A percentile compares a stretch with the other conserved stretches of the same genome.
Conservation (phyloP, 2,797 vertebrate species). For the Sphenopsis melanotis region DNA sequence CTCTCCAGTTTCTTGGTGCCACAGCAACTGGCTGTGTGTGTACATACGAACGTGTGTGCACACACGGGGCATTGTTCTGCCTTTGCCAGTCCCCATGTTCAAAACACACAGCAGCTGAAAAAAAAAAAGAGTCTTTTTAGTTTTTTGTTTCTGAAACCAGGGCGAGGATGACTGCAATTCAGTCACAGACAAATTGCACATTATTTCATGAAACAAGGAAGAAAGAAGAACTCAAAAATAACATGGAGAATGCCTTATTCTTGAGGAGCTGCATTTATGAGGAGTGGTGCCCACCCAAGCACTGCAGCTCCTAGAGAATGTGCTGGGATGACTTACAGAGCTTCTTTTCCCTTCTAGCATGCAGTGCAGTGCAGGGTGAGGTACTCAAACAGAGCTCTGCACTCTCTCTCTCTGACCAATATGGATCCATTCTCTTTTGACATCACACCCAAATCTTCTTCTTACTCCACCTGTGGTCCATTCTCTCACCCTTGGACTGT, state of each 20-base stretch:
- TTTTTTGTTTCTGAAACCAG: background rate
- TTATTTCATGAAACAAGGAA: background rate
- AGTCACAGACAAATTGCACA: background rate
- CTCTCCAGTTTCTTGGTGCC: conserved; percentile 23
- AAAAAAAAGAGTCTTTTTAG: background rate
- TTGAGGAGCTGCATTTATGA: background rate
- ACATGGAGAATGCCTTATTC: background rate
- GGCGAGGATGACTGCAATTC: background rate
- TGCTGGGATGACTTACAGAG: background rate
- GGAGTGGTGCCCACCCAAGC: background rate
- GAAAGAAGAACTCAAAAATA: background rate
- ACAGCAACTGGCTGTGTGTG: background rate
- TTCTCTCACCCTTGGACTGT: background rate
- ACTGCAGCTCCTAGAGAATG: background rate
- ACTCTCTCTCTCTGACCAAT: background rate
- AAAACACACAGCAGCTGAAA: background rate
- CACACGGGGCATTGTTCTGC: background rate
- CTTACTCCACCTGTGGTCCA: background rate
- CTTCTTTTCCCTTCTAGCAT: background rate
- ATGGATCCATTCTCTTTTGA: background rate
- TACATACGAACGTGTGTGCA: rapidly evolving
- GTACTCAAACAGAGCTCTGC: background rate
- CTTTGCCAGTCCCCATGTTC: background rate
- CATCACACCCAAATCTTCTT: background rate
- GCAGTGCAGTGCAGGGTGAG: rapidly evolving